These are phyloP conservation scores for Channa striata DNA, from an alignment of 2,797 vertebrate genomes.

Conservation along the genomic window DNA sequence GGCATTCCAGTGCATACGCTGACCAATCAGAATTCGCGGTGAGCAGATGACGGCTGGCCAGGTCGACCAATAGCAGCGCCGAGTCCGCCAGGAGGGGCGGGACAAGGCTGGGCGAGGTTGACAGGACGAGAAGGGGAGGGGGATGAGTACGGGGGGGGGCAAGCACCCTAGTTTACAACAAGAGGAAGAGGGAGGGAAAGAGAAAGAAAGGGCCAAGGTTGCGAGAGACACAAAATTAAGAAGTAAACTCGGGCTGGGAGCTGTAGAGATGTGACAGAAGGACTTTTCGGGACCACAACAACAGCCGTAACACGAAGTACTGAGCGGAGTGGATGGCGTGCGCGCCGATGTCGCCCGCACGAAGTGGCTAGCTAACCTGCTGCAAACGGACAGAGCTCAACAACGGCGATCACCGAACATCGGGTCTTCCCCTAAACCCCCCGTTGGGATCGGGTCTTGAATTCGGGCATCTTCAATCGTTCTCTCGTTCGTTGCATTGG, in stretches of 20 bases:
- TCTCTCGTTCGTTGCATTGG: conserved; percentile 35
- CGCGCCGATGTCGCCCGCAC: conserved; percentile 67
- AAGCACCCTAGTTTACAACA: conserved; percentile 85
- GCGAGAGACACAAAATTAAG: conserved; percentile 64
- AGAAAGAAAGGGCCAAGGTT: conserved; percentile 75
- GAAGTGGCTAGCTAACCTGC: conserved; percentile 80
- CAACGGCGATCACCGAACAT: conserved; percentile 46
- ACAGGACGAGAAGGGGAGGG: conserved; percentile 80
- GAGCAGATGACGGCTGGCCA: conserved; percentile 62
- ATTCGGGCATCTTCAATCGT: conserved; percentile 57
- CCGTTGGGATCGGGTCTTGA: conserved; percentile 37
- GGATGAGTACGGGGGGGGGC: conserved; percentile 67
- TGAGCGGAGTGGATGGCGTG: conserved; percentile 55
- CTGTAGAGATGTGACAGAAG: conserved; percentile 62
- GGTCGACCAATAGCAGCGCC: conserved; percentile 69
- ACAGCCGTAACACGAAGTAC: conserved; percentile 38
- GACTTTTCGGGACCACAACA: conserved; percentile 63
- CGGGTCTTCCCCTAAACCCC: conserved; percentile 32
- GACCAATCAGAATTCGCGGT: conserved; percentile 76
- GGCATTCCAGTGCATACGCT: conserved; percentile 85
- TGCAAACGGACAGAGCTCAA: conserved; percentile 69
- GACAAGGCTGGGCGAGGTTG: conserved; percentile 88
- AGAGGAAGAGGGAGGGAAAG: conserved; percentile 85
- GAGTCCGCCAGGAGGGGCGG: conserved; percentile 61
- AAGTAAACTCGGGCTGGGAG: conserved; percentile 70